These are phyloP conservation scores for Mobula hypostoma DNA, from an alignment of 2,113 vertebrate genomes.

Conservation along the genomic window DNA sequence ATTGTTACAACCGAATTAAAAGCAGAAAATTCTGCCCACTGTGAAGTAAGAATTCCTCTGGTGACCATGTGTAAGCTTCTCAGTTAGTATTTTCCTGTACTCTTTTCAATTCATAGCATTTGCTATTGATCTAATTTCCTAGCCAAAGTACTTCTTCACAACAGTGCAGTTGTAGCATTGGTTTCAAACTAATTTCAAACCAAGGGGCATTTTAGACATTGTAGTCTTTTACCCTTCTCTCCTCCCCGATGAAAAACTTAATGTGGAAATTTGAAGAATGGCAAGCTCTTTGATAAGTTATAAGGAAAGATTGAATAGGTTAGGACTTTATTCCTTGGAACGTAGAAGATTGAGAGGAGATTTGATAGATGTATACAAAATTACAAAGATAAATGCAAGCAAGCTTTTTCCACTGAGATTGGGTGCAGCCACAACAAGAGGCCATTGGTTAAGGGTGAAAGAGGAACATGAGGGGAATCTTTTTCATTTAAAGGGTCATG, in stretches of 20 bases:
- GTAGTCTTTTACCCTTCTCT: background rate
- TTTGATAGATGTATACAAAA: too few species aligned
- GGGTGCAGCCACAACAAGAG: too few species aligned
- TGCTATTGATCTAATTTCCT: background rate
- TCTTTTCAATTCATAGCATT: background rate
- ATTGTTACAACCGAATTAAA: background rate
- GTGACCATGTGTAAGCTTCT: background rate
- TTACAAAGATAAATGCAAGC: too few species aligned
- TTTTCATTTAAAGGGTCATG: too few species aligned
- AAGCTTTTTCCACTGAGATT: too few species aligned
- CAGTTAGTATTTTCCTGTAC: background rate
- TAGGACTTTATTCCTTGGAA: too few species aligned
- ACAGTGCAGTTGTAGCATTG: background rate
- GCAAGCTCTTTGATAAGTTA: background rate
- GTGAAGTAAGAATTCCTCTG: background rate
- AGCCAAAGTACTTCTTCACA: background rate
- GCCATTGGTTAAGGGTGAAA: too few species aligned
- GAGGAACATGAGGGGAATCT: too few species aligned
- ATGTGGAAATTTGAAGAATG: background rate
- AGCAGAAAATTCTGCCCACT: background rate
- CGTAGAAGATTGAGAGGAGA: too few species aligned
- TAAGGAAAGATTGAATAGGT: too few species aligned
- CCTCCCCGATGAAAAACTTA: background rate
- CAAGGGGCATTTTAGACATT: background rate
- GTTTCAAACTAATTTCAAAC: background rate